Evolutionary conservation across 2,797 vertebrate species (phyloP).

Genomic region (Lutjanus argentimaculatus): DNA sequence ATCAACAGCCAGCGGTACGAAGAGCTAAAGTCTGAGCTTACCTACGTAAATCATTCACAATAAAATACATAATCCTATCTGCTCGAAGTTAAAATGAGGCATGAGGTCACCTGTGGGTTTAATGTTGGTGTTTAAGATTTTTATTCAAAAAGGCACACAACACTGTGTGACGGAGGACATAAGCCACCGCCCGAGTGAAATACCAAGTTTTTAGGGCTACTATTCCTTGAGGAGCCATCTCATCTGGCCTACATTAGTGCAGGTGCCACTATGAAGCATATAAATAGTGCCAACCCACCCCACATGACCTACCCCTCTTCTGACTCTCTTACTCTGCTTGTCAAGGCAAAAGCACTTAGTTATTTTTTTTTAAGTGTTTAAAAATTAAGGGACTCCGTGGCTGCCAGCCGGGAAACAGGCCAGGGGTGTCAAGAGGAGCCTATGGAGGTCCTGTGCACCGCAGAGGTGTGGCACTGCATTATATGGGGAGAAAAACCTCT

Average conservation of each 20-base stretch:
- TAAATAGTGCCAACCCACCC: constrained; percentile 54
- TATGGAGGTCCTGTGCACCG: constrained; percentile 31
- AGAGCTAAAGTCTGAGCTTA: too few species aligned
- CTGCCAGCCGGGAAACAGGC: constrained; percentile 38
- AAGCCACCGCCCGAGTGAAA: too few species aligned
- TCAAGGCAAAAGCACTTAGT: constrained; percentile 43
- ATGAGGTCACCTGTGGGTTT: too few species aligned
- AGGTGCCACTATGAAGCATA: constrained; percentile 46
- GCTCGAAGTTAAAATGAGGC: too few species aligned
- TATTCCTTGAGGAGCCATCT: constrained; percentile 28
- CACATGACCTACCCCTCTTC: constrained; percentile 19
- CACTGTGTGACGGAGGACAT: too few species aligned
- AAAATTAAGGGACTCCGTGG: constrained; percentile 64
- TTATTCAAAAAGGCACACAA: too few species aligned
- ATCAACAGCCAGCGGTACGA: too few species aligned
- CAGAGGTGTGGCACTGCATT: constrained; percentile 72
- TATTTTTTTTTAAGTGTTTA: constrained; percentile 70
- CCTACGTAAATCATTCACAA: too few species aligned
- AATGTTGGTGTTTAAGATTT: too few species aligned
- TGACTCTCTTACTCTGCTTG: constrained; percentile 32
- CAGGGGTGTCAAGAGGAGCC: constrained; percentile 50
- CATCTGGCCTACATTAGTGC: constrained; percentile 14
- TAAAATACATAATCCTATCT: too few species aligned
- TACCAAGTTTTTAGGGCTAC: too few species aligned
- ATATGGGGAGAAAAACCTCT: constrained; percentile 60